Evolutionary conservation across 2,888 invertebrate species (phyloP).

Genomic region (Holacanthella duospinosa): DNA sequence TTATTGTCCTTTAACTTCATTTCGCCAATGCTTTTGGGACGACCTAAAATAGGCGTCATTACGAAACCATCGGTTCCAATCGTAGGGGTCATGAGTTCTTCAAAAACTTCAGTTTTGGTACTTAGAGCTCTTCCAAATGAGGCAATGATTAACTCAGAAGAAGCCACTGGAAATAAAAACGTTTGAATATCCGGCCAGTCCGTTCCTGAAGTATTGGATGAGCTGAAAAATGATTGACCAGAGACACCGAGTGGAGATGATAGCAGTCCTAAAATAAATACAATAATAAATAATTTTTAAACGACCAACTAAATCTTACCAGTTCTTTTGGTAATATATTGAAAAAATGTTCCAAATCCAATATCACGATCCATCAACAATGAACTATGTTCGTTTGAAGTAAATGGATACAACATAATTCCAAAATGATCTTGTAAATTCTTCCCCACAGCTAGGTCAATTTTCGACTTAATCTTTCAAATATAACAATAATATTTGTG

Average conservation of each 20-base stretch:
- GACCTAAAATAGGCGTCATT: not conserved
- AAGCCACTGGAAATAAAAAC: not conserved
- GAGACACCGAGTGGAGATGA: not conserved
- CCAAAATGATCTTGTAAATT: not conserved
- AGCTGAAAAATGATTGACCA: not conserved
- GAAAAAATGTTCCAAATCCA: not conserved
- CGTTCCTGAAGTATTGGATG: not conserved
- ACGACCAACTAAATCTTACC: not conserved
- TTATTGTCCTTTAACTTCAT: not conserved
- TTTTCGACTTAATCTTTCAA: not conserved
- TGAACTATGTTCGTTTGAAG: not conserved
- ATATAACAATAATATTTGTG: not conserved
- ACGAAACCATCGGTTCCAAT: not conserved
- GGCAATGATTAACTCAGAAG: not conserved
- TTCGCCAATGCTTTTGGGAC: not conserved
- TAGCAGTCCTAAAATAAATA: not conserved
- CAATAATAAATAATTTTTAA: not conserved
- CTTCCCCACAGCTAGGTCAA: not conserved
- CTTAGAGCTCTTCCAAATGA: not conserved
- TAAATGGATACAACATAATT: not conserved
- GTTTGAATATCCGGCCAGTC: not conserved
- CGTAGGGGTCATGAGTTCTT: not conserved
- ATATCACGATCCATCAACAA: not conserved
- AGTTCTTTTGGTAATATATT: not conserved
- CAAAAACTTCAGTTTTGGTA: not conserved